Evolutionary conservation across 2,888 invertebrate genomes (phyloP).

Genomic region (Eristalinus aeneus): DNA sequence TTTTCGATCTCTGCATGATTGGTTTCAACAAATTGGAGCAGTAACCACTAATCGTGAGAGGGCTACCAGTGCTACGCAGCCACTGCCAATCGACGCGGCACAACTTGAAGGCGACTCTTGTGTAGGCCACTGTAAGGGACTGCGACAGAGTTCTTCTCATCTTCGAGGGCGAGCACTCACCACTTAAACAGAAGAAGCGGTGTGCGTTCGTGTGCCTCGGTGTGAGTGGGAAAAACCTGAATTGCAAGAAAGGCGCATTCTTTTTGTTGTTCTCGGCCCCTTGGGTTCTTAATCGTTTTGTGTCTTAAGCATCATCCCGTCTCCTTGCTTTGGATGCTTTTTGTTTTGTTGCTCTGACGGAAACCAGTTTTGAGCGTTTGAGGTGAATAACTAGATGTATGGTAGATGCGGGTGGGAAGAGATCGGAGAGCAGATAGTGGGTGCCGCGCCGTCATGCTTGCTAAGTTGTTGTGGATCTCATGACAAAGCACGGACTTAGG

Average conservation of each 20-base stretch:
- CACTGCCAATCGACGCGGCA: not conserved
- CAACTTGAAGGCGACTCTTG: slow-evolving; percentile 6
- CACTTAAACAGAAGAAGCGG: slow-evolving; percentile 6
- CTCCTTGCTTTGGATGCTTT: slow-evolving; percentile 7
- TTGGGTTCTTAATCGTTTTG: slow-evolving; percentile 27
- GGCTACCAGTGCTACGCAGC: slow-evolving; percentile 47
- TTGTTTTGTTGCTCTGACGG: not conserved
- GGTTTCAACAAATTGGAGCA: slow-evolving; percentile 37
- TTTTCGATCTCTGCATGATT: slow-evolving; percentile 15
- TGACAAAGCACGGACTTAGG: slow-evolving; percentile 18
- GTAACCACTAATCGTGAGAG: slow-evolving; percentile 6
- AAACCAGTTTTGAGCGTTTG: slow-evolving; percentile 13
- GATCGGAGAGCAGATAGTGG: not conserved
- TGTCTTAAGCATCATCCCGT: slow-evolving; percentile 11
- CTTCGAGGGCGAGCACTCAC: not conserved
- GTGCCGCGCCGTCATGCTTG: not conserved
- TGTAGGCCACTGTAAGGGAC: slow-evolving; percentile 29
- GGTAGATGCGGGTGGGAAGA: slow-evolving; percentile 5
- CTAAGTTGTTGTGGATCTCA: not conserved
- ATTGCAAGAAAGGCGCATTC: slow-evolving; percentile 54
- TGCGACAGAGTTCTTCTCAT: slow-evolving; percentile 7
- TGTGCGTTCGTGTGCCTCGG: not conserved
- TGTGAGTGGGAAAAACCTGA: slow-evolving; percentile 45
- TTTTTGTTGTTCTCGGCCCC: not conserved
- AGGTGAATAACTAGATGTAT: slow-evolving; percentile 29